phyloP scores from a whole-genome alignment of 2,797 vertebrate species.

The Gouania willdenowi region DNA sequence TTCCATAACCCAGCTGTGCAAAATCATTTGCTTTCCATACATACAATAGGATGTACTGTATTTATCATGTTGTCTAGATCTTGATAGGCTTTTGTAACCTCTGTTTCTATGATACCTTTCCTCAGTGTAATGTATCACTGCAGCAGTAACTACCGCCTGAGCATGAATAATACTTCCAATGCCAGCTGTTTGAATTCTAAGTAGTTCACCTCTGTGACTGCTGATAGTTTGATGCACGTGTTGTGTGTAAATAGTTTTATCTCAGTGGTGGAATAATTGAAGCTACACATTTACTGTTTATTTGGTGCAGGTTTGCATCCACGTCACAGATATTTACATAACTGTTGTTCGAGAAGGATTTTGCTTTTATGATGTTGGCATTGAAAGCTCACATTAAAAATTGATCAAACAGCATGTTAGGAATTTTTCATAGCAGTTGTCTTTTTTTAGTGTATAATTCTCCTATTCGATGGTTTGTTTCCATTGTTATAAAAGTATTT shows the following conservation, averaged over 20 bases:
- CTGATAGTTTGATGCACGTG: conserved; percentile 5
- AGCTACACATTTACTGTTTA: conserved; percentile 8
- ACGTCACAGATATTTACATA: conserved; percentile 12
- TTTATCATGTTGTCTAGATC: conserved; percentile 7
- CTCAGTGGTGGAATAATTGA: conserved; percentile 19
- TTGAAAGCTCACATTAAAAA: conserved; percentile 9
- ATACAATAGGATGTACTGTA: not conserved
- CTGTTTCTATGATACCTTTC: conserved; percentile 7
- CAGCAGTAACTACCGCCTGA: not conserved
- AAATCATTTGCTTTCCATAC: not conserved
- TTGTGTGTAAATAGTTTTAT: conserved; percentile 4
- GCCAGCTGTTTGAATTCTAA: conserved; percentile 24
- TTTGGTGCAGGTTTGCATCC: not conserved
- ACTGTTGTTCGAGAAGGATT: conserved; percentile 11
- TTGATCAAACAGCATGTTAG: conserved; percentile 1
- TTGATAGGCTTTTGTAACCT: conserved; percentile 2
- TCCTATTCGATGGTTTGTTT: too few relatives aligned
- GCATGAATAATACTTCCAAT: conserved; percentile 17
- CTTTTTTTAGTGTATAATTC: not conserved
- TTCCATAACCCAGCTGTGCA: too few relatives aligned
- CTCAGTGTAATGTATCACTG: not conserved
- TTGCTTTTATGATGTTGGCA: not conserved
- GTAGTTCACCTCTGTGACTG: conserved; percentile 3
- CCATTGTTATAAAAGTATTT: not conserved
- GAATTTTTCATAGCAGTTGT: not conserved